Base-by-base conservation (phyloP, 64 coral and sea anemone species). In the Acropora yongei region DNA sequence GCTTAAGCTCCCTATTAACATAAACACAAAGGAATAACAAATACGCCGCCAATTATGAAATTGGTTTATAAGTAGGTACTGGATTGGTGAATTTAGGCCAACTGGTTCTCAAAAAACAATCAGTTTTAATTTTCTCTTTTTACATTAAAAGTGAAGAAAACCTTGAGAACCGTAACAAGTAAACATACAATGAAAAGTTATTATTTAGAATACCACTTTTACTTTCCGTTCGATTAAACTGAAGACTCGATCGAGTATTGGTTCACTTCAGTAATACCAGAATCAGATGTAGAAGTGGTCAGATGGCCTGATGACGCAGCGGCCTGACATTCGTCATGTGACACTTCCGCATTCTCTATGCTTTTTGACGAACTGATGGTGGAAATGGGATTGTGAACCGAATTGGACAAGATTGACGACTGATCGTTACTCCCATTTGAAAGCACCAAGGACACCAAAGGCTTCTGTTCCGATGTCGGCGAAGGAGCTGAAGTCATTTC, bases 401-500 rank as follows among this genome's bases (percentile, higher is more conserved):
- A 13, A 39, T 83, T 39, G 41, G 40, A 66, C 11, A 47, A 18
- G 16, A 19, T 19, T 10, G 63, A 69, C 47, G 44, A n/a, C 10
- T 46, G 61, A 68, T 84, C 17, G 12, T 45, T 16, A n/a, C 2
- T 48, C 65, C 49, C 65, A 1, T 1, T 49, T 84, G 63, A 69
- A 17, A 84, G 7, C 8, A 57, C 78, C 3, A 49, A 17, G 9
- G 88, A 78, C 1, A 51, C 80, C n/a, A 90, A 41, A 6, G 80
- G 77, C 47, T 48, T 47, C 8, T 53, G 84, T 83, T 89, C 80
- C 1, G 90, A 75, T 57, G 5, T 74, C 0, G 79, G 43, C 3
- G 90, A 42, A 17, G 90, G 44, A 41, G 58, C 63, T 73, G 92
- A 89, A 43, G 79, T 78, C 17, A 84, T 79, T 82, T 88, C 84